Conservation (phyloP, 2,797 vertebrate genomes). For the Lacerta bilineata region DNA sequence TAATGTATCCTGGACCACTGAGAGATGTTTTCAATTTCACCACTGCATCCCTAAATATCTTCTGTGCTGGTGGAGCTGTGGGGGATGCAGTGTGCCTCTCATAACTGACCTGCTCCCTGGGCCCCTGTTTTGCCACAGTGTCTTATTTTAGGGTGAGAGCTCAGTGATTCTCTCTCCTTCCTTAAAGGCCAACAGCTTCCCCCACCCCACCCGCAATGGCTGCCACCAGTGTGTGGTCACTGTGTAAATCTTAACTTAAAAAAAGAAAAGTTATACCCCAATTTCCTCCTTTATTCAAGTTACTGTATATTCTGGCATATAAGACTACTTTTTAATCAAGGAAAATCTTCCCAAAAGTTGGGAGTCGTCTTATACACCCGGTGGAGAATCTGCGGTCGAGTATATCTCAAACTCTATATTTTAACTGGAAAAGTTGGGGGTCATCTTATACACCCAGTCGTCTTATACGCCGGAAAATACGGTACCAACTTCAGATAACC, state of each 20-base stretch:
- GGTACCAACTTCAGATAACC: too few species aligned
- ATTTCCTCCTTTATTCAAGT: neutral
- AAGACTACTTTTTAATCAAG: too few species aligned
- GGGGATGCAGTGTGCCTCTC: too few species aligned
- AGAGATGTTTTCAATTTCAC: neutral
- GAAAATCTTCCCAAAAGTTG: too few species aligned
- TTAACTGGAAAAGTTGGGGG: too few species aligned
- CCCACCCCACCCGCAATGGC: neutral
- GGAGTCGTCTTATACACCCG: too few species aligned
- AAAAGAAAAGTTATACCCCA: too few species aligned
- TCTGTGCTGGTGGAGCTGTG: neutral
- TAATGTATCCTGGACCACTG: neutral
- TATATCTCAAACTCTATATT: too few species aligned
- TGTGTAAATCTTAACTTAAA: neutral
- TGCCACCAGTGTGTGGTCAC: neutral
- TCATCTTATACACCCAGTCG: too few species aligned
- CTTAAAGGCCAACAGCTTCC: neutral
- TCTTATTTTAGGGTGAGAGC: too few species aligned
- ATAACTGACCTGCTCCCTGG: neutral
- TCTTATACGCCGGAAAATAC: too few species aligned
- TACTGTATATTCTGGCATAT: neutral
- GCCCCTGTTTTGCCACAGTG: neutral
- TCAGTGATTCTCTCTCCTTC: neutral
- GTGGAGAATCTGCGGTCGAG: too few species aligned
- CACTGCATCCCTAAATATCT: neutral